phyloP scores from a whole-genome alignment of 2,797 vertebrate genomes.

The Fringilla coelebs region DNA sequence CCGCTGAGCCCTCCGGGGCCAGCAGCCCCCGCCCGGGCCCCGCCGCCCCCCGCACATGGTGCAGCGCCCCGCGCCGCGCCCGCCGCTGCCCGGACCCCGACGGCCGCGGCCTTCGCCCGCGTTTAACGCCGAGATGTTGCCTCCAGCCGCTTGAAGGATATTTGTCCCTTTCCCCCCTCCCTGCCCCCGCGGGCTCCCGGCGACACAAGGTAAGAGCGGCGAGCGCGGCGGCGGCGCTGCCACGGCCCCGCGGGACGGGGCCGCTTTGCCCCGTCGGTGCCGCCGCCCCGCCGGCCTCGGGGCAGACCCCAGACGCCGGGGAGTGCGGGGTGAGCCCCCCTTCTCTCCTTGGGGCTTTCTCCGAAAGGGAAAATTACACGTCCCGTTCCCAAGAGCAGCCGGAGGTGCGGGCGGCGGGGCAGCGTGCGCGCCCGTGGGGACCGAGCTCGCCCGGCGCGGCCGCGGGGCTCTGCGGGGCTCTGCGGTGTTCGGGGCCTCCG shows the following conservation, averaged over 20 bases:
- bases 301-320: neutral
- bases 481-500: neutral
- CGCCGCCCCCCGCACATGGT: slow-evolving; percentile 13
- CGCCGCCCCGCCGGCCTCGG: neutral
- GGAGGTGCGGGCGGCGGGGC: neutral
- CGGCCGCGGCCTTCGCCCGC: neutral
- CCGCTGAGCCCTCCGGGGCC: neutral
- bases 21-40: neutral
- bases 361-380: neutral
- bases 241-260: slow-evolving; percentile 8
- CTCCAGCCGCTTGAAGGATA: slow-evolving; percentile 63
- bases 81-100: neutral
- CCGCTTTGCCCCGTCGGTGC: neutral
- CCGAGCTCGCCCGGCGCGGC: neutral
- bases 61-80: neutral
- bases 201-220: slow-evolving; percentile 44
- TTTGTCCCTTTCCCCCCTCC: neutral
- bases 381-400: neutral
- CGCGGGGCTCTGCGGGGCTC: neutral
- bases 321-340: neutral
- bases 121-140: slow-evolving; percentile 43
- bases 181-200: neutral
- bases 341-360: neutral
- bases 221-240: neutral
- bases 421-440: neutral